Percentiles rank a stretch among this genome's conserved stretches.
phyloP scores from a whole-genome alignment of 2,797 vertebrate species.

The Myotis daubentonii region DNA sequence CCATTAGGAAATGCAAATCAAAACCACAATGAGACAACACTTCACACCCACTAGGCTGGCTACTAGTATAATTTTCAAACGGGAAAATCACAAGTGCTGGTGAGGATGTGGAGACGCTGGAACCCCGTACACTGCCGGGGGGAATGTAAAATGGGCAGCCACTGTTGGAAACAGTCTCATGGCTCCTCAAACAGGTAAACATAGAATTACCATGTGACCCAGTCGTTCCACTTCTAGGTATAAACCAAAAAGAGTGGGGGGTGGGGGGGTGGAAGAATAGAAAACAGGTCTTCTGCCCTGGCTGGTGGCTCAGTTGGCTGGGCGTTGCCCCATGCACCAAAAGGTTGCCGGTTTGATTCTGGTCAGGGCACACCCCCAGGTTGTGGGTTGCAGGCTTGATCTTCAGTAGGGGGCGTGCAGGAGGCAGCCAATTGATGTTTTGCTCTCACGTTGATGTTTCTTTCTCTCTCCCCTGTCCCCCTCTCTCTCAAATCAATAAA shows the following conservation, averaged over 20 bases:
- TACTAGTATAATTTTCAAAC: not conserved
- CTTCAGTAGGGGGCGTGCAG: not conserved
- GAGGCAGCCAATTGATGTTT: not conserved
- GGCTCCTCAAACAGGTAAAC: not conserved
- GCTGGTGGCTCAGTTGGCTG: not conserved
- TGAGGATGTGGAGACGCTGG: not conserved
- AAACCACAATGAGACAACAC: not conserved
- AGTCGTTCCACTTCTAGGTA: not conserved
- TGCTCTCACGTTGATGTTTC: not conserved
- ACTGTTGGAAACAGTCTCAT: not conserved
- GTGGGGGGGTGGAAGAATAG: rapidly evolving
- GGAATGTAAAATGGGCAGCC: not conserved
- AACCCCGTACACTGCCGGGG: too few relatives aligned
- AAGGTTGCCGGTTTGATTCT: not conserved
- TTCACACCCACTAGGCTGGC: not conserved
- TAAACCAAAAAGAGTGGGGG: not conserved
- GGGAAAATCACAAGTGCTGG: not conserved
- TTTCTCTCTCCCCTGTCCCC: not conserved
- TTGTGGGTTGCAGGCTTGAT: not conserved
- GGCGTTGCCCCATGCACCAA: not conserved
- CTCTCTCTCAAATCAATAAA: not conserved
- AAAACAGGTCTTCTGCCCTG: not conserved
- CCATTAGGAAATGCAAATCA: not conserved
- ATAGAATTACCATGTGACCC: not conserved
- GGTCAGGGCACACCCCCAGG: not conserved